A percentile compares a stretch with the other conserved stretches of the same genome.
Conservation (phyloP, 2,888 invertebrate genomes). For the Notodonta dromedarius region DNA sequence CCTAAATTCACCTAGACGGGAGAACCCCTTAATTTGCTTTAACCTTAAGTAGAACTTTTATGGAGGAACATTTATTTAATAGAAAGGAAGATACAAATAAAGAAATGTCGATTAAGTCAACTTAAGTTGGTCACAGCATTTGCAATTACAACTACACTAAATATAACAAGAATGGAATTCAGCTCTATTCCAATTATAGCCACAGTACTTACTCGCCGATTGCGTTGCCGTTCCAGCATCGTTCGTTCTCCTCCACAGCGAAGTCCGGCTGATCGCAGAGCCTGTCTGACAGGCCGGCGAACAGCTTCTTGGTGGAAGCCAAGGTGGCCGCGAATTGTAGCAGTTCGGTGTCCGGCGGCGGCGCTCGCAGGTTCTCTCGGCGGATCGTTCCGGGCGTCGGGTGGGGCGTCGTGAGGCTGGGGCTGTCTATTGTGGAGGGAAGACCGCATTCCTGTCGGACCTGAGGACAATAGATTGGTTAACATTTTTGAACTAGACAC, state of each 20-base stretch:
- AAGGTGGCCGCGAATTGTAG: slow-evolving; percentile 86
- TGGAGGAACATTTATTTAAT: no score
- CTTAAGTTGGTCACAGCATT: no score
- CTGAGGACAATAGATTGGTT: slow-evolving; percentile 41
- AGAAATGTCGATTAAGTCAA: no score
- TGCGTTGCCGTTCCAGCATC: slow-evolving; percentile 93
- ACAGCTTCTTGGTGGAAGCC: slow-evolving; percentile 91
- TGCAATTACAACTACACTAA: background rate
- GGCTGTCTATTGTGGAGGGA: slow-evolving; percentile 61
- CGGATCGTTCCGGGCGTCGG: slow-evolving; percentile 56
- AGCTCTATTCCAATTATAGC: background rate
- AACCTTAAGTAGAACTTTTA: no score
- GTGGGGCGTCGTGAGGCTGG: slow-evolving; percentile 45
- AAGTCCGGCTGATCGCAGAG: slow-evolving; percentile 90
- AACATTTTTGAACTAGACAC: no score
- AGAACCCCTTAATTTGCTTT: no score
- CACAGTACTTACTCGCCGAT: slow-evolving; percentile 88
- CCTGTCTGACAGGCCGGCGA: slow-evolving; percentile 91
- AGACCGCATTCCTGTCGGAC: slow-evolving; percentile 76
- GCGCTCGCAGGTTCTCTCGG: slow-evolving; percentile 79
- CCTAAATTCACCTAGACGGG: no score
- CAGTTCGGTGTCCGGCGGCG: slow-evolving; percentile 86
- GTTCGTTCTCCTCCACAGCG: slow-evolving; percentile 86
- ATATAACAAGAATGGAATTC: background rate
- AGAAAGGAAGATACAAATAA: no score